Percentiles rank a stretch among this genome's conserved stretches.
Evolutionary conservation across 2,888 invertebrate genomes (phyloP).

Genomic region (Agrochola circellaris): DNA sequence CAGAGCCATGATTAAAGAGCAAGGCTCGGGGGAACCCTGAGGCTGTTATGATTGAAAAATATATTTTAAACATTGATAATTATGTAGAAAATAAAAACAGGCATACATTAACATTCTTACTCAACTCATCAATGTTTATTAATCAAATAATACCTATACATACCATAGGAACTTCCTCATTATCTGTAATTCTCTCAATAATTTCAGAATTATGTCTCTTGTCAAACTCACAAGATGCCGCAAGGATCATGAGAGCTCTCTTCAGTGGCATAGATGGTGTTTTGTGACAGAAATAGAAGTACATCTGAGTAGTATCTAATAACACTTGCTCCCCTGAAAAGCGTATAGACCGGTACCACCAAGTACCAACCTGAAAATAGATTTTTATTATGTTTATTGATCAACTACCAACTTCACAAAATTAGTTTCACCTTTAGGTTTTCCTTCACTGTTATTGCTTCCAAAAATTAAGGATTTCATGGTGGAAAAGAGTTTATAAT

Average conservation of each 20-base stretch:
- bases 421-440: neutral
- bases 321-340: slow-evolving; percentile 99
- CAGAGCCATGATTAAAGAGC: neutral
- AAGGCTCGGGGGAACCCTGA: neutral
- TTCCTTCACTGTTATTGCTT: neutral
- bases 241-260: slow-evolving; percentile 98
- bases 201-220: slow-evolving; percentile 98
- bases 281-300: slow-evolving; percentile 98
- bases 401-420: neutral
- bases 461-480: slow-evolving; percentile 23
- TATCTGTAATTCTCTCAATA: slow-evolving; percentile 97
- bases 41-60: neutral
- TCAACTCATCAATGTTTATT: neutral
- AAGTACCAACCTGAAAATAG: slow-evolving; percentile 94
- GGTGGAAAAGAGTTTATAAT: slow-evolving; percentile 3
- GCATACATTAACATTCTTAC: neutral
- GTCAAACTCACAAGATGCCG: slow-evolving; percentile 99
- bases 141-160: slow-evolving; percentile 70
- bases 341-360: slow-evolving; percentile 99
- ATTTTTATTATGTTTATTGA: slow-evolving; percentile 25
- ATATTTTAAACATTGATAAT: neutral
- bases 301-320: slow-evolving; percentile 98
- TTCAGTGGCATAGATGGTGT: slow-evolving; percentile 98
- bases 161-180: slow-evolving; percentile 98
- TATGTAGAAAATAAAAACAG: neutral